Percentiles rank a stretch among this genome's conserved stretches.
Evolutionary conservation across 1,140 invertebrate species (phyloP).

Genomic region (Phocides pigmalion): DNA sequence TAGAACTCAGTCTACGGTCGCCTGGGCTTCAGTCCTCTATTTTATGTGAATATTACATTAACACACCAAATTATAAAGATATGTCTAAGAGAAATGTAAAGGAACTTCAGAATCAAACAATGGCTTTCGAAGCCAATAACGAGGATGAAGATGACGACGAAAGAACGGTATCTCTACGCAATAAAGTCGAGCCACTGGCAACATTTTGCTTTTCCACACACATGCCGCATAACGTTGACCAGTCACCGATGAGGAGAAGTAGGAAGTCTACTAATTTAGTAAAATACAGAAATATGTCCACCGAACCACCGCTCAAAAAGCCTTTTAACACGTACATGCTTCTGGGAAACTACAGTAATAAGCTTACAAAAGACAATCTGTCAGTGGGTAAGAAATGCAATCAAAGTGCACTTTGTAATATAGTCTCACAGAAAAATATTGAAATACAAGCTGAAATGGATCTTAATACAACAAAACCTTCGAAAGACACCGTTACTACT

Average conservation of each 20-base stretch:
- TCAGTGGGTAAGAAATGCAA: not conserved
- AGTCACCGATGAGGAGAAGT: constrained; percentile 54
- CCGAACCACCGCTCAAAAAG: constrained; percentile 55
- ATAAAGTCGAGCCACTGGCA: constrained; percentile 25
- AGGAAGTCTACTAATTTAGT: constrained; percentile 70
- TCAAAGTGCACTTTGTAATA: constrained; percentile 9
- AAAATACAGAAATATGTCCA: constrained; percentile 61
- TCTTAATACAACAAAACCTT: constrained; percentile 37
- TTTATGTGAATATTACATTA: constrained; percentile 43
- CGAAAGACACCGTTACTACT: constrained; percentile 45
- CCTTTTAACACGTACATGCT: constrained; percentile 59
- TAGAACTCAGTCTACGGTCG: constrained; percentile 39
- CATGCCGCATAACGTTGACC: constrained; percentile 6
- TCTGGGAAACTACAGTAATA: constrained; percentile 48
- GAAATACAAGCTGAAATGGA: constrained; percentile 35
- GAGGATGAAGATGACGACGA: not conserved
- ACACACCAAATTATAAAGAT: constrained; percentile 32
- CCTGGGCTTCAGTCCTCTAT: constrained; percentile 37
- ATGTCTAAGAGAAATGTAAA: constrained; percentile 2
- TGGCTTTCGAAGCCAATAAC: not conserved
- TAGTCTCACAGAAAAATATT: constrained; percentile 28
- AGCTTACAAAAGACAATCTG: constrained; percentile 20
- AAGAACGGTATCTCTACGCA: not conserved
- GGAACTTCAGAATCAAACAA: not conserved
- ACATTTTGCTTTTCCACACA: constrained; percentile 44